A percentile compares a stretch with the other conserved stretches of the same genome.
These are phyloP conservation scores for Pipistrellus nathusii DNA, from an alignment of 2,797 vertebrate genomes.

Conservation along the genomic window DNA sequence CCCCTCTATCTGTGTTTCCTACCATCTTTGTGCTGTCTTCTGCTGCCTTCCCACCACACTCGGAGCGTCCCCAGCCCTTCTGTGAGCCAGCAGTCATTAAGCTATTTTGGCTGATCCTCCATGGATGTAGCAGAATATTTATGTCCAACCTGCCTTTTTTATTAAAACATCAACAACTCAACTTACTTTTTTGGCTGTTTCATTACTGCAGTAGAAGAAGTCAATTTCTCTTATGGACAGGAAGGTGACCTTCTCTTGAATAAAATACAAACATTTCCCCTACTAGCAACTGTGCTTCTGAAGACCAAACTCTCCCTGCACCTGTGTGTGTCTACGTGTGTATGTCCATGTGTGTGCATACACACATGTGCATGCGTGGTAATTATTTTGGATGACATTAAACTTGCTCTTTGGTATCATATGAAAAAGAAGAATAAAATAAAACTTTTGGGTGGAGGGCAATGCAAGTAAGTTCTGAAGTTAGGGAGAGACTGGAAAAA, in stretches of 20 bases:
- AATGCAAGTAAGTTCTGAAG: neutral
- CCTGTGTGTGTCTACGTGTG: neutral
- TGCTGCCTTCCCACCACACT: neutral
- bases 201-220: constrained; percentile 70
- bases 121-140: constrained; percentile 44
- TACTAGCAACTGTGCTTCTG: constrained; percentile 44
- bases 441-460: neutral
- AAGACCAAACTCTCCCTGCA: constrained; percentile 26
- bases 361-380: neutral
- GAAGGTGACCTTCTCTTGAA: constrained; percentile 74
- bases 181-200: constrained; percentile 74
- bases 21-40: neutral
- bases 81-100: constrained; percentile 37
- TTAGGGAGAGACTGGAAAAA: neutral
- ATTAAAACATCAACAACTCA: constrained; percentile 69
- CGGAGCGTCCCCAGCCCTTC: neutral
- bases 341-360: neutral
- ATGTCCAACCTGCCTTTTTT: constrained; percentile 5
- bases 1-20: neutral
- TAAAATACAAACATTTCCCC: constrained; percentile 53
- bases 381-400: constrained; percentile 3
- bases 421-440: constrained; percentile 32
- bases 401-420: neutral
- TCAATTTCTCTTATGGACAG: constrained; percentile 72
- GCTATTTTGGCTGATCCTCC: constrained; percentile 15